Evolutionary conservation across 2,888 invertebrate genomes (phyloP).

Genomic region (Himalopsyche anomala): DNA sequence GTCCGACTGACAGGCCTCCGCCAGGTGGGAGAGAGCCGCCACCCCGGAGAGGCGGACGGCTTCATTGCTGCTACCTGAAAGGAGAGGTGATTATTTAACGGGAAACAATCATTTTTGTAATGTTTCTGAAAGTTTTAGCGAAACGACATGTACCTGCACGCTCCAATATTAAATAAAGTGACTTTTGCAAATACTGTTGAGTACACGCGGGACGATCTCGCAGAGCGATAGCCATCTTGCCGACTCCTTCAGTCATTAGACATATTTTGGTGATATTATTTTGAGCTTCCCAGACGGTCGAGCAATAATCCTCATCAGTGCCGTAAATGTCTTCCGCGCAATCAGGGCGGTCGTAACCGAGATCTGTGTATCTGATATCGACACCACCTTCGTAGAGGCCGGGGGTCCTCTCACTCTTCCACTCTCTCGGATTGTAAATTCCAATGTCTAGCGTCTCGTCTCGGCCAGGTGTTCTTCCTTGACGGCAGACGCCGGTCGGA

Average conservation of each 20-base stretch:
- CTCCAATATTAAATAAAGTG: constrained; percentile 83
- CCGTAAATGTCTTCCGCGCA: neutral
- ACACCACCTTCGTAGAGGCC: constrained; percentile 73
- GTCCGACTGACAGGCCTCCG: constrained; percentile 76
- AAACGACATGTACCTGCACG: constrained; percentile 78
- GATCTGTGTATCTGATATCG: constrained; percentile 73
- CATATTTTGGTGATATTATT: constrained; percentile 82
- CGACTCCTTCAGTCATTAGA: constrained; percentile 83
- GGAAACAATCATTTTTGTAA: constrained; percentile 6
- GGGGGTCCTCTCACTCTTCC: constrained; percentile 72
- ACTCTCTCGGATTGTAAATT: constrained; percentile 73
- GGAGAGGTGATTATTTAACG: neutral
- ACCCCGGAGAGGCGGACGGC: constrained; percentile 80
- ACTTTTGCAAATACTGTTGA: constrained; percentile 80
- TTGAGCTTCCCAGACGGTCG: constrained; percentile 74
- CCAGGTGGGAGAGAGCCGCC: constrained; percentile 77
- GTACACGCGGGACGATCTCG: constrained; percentile 71
- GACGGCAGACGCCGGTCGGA: constrained; percentile 70
- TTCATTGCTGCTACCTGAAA: constrained; percentile 80
- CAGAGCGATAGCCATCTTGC: constrained; percentile 78
- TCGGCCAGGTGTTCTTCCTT: constrained; percentile 67
- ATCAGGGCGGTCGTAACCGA: constrained; percentile 68
- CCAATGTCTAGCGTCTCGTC: constrained; percentile 70
- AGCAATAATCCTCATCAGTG: constrained; percentile 67
- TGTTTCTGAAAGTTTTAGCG: neutral